Conservation (phyloP, 2,888 invertebrate genomes). For the Melanostoma mellinum region DNA sequence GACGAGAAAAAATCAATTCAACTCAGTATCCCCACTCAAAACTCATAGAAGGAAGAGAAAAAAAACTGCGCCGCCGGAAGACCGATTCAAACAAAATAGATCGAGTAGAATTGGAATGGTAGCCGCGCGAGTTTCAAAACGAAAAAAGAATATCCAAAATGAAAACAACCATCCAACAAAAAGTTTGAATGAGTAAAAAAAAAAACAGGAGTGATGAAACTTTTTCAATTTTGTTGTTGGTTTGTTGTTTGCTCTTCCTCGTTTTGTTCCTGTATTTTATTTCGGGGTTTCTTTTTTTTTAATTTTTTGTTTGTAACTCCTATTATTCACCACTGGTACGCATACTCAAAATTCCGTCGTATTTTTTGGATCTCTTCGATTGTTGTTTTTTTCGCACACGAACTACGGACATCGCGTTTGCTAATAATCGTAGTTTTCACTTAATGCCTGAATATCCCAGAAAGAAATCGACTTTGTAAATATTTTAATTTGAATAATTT, state of each 20-base stretch:
- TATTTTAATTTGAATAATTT: constrained; percentile 19
- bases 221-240: constrained; percentile 29
- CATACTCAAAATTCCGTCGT: constrained; percentile 74
- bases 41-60: constrained; percentile 19
- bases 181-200: constrained; percentile 25
- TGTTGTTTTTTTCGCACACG: constrained; percentile 69
- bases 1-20: constrained; percentile 40
- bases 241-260: constrained; percentile 53
- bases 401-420: constrained; percentile 62
- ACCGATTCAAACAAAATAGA: constrained; percentile 34
- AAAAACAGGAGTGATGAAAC: constrained; percentile 34
- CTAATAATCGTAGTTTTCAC: constrained; percentile 30
- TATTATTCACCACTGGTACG: constrained; percentile 66
- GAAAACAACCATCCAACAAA: background rate
- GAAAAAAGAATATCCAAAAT: constrained; percentile 5
- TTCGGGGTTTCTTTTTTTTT: constrained; percentile 22
- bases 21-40: background rate
- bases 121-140: constrained; percentile 33
- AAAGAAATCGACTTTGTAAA: constrained; percentile 21
- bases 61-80: constrained; percentile 10
- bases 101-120: constrained; percentile 22
- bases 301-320: constrained; percentile 33
- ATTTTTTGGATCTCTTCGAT: constrained; percentile 59
- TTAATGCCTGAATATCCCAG: background rate
- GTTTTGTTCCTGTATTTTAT: constrained; percentile 38